Percentiles rank a stretch among this genome's conserved stretches.
phyloP scores from a whole-genome alignment of 2,113 vertebrate species.

The Tetrao urogallus region DNA sequence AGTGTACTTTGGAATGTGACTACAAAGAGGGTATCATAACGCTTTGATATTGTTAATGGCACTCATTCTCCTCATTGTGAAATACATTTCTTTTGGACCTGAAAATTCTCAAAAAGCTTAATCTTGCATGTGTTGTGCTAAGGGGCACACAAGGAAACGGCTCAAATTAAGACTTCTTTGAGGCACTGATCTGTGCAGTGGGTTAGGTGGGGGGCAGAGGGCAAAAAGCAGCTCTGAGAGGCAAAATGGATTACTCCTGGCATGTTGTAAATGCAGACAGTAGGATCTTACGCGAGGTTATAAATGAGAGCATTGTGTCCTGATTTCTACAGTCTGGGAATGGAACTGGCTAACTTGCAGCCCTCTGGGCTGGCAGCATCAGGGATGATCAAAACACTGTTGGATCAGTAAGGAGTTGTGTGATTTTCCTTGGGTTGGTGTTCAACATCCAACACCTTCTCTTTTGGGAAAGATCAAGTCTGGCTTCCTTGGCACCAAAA shows the following conservation, averaged over 20 bases:
- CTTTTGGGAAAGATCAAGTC: background rate
- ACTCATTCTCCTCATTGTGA: background rate
- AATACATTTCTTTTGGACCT: background rate
- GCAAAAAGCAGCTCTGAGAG: background rate
- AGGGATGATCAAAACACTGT: background rate
- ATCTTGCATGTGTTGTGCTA: background rate
- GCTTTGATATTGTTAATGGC: constrained; percentile 12
- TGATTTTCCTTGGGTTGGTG: background rate
- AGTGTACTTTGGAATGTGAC: background rate
- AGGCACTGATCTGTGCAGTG: background rate
- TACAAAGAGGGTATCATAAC: background rate
- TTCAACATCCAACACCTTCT: background rate
- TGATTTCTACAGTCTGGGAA: background rate
- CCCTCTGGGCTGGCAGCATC: background rate
- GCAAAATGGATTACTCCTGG: background rate
- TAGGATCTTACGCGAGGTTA: background rate
- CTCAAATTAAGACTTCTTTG: background rate
- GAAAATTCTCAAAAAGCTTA: background rate
- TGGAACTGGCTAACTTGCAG: background rate
- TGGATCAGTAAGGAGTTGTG: background rate
- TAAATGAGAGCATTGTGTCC: background rate
- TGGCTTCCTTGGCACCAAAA: background rate
- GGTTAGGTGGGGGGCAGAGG: background rate
- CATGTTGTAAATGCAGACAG: background rate
- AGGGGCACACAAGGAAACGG: background rate